A percentile compares a stretch with the other conserved stretches of the same genome.
Conservation (phyloP, 2,797 vertebrate genomes). For the Adelosebastes latens region DNA sequence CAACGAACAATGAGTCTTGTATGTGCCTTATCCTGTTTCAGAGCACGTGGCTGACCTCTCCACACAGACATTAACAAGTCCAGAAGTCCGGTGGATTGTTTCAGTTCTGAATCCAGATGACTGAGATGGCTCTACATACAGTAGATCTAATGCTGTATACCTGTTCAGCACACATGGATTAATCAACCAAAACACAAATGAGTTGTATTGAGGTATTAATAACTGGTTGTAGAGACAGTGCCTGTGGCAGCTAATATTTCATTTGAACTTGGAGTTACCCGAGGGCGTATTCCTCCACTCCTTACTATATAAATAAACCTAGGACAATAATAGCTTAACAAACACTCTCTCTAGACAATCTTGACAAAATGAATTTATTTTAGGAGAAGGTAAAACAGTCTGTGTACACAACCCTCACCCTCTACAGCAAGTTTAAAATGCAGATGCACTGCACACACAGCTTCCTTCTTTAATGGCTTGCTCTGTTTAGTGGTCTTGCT, state of each 20-base stretch:
- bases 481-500: background rate
- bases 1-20: background rate
- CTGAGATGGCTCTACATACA: background rate
- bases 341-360: too few relatives aligned
- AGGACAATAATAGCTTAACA: too few relatives aligned
- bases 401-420: rapidly evolving
- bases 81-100: background rate
- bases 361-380: too few relatives aligned
- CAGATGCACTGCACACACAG: background rate
- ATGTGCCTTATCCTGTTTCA: background rate
- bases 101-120: background rate
- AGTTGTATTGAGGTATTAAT: background rate
- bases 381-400: too few relatives aligned
- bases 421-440: too few relatives aligned
- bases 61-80: background rate
- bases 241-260: too few relatives aligned
- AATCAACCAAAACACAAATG: background rate
- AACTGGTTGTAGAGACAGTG: background rate
- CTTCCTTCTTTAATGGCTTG: background rate
- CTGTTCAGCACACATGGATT: background rate
- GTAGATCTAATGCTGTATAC: background rate
- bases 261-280: too few relatives aligned
- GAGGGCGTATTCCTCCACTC: too few relatives aligned
- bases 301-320: too few relatives aligned
- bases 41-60: background rate